Base-by-base conservation (phyloP, 2,113 vertebrate genomes). In the Crotalus horridus region DNA sequence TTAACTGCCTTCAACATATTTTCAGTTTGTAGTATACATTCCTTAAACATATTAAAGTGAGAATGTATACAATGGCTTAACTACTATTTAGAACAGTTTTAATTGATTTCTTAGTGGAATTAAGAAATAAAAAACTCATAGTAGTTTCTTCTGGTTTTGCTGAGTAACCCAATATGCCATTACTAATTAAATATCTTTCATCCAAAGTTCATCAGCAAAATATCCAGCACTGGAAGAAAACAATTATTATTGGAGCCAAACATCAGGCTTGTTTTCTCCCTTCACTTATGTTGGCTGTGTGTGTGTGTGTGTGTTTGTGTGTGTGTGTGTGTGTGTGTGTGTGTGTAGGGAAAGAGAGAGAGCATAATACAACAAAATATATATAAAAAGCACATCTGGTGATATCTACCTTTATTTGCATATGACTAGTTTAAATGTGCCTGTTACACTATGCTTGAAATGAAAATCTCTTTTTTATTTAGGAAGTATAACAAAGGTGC, bases 401-500 rank as follows among this genome's bases (percentile, higher is more conserved):
- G 89, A 48, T 29, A 90, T 90, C 13, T 64, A 23, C 20, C 43
- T 13, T 69, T 17, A 29, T 61, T 48, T 89, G 23, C 58, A 29
- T 59, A 6, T 46, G 23, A 43, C 39, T 39, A 61, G 1, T 26
- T 33, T 51, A 89, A 91, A 58, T 91, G n/a, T 13, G 5, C n/a
- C 20, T 61, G 43, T 89, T 39, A 17, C 46, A 20, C 56, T 20
- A 24, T 56, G 17, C 56, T 17, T 51, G 10, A 0, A 4, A 94
- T 90, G 20, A 93, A 95, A 94, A 87, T 33, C 43, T 91, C 51
- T 53, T 87, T 17, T 58, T 56, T 94, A 89, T 26, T n/a, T 90
- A 88, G 89, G 93, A 69, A 92, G 90, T 86, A 88, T 91, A 26
- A 87, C 87, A 92, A 51, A 69, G 93, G 90, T 81, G 93, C 74